Base-by-base conservation (phyloP, 2,113 vertebrate genomes). In the Albula glossodonta region DNA sequence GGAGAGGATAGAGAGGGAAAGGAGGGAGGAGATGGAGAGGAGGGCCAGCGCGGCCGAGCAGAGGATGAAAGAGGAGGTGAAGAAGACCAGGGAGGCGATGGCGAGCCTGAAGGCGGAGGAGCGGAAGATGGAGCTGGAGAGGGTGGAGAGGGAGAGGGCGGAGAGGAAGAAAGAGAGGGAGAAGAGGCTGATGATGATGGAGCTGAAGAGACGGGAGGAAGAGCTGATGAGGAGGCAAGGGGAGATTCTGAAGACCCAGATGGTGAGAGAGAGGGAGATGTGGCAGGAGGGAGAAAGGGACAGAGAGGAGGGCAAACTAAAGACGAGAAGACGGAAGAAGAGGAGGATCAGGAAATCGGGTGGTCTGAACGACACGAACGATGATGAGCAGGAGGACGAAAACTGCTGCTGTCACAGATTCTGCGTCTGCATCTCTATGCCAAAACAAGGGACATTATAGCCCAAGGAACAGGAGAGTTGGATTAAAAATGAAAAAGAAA, bases 151-250 rank as follows among this genome's bases (percentile, higher is more conserved):
- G 96, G 95, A 49, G 95, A 85, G 3, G 94, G 93, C 9, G 93
- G 93, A 10, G 95, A 94, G n/a, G 95, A 92, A 77, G 95, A 95
- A 51, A 94, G 93, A n/a, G 93, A 94, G 6, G 94, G 91, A 5
- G 94, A 92, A 7, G 95, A 95, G n/a, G 96, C 93, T 31, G 96
- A 94, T 0, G 95, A 95, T 52, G 94, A 41, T 50, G 95, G 93
- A n/a, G 95, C 95, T 74, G 96, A 92, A 31, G 10, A 19, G 70
- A 10, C n/a, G 31, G 70, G 70, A 74, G 70, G 70, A 31, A n/a
- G 70, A 74, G 5, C 22, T 25, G 12, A 22, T 74, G n/a, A 74
- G n/a, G n/a, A 74, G 31, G n/a, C n/a, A 74, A 8, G 31, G 86
- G 94, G 93, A 86, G 92, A 87, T 52, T 93, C 93, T 1, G 83